Evolutionary conservation across 2,113 vertebrate species (phyloP), one percentile per base, ranked within the genome.

Genomic region (Psittacula cyanocephala): DNA sequence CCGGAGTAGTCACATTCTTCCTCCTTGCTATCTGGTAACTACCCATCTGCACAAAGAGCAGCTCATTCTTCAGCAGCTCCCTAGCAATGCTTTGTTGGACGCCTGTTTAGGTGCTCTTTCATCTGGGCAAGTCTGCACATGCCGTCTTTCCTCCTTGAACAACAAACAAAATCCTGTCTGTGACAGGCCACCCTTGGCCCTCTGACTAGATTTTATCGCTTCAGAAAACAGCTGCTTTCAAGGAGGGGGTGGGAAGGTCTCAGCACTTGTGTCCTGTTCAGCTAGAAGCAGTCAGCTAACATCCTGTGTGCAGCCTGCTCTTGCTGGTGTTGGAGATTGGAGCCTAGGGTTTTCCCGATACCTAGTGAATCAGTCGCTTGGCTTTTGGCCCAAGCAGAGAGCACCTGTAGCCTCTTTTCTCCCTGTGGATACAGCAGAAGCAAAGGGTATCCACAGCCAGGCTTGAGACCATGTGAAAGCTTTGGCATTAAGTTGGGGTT

Each of bases 301-400:
- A 33, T 41, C 35, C 55, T 24, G 15, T 25, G 5, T 7, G 4
- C 8, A 63, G 53, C 46, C 37, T 31, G 25, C 7, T 13, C 27
- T 47, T 13, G 28, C 13, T 24, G 14, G 19, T 11, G 0, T 6
- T 6, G 4, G 35, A 17, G n/a, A 6, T 1, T 10, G 11, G 37
- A 22, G 31, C 25, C 33, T 14, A 4, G 33, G 31, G 44, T 55
- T 84, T 44, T 60, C 35, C 53, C 33, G 10, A 6, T 28, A 68
- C 6, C 43, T 13, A 10, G 14, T 6, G 16, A 67, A 22, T 28
- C 17, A 52, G 35, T 57, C 1, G 1, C 55, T 47, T 41, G 39
- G 47, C 27, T 62, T 83, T 23, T 72, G 28, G 59, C 41, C 16
- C 0, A 1, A 91, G 41, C 57, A 68, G 80, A 33, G 22, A 43